Base-by-base conservation (phyloP, 1,140 invertebrate genomes). In the Atta colombica region DNA sequence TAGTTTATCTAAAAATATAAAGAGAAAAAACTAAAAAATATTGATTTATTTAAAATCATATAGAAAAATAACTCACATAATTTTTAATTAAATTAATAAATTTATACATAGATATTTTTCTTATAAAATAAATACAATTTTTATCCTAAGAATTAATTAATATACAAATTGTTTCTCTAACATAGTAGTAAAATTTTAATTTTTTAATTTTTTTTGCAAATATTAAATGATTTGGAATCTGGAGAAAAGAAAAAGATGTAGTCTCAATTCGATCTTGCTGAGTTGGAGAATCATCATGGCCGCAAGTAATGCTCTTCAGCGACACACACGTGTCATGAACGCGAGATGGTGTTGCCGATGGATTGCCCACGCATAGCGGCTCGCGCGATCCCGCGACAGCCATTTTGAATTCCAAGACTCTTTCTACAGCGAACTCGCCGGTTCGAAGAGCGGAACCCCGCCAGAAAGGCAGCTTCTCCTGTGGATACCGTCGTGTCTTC, bases 321-420 rank as follows among this genome's bases (percentile, higher is more conserved):
- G 80, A 84, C 55, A 63, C n/a, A 74, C 80, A 75, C 80, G 39
- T 84, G 69, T 39, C 53, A 75, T 53, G 68, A 68, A 66, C 74
- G 16, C 85, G 66, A n/a, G 80, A 85, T 75, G 86, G 58, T 87
- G 87, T 89, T 86, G 87, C 78, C 58, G 49, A 74, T 60, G 49
- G 45, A 71, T 87, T 85, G 90, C 89, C 88, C 87, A 91, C 92
- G 89, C 86, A 85, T 88, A 87, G 80, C 77, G 81, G 82, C 75
- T 87, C 71, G 63, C 71, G 63, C 86, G 91, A 90, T 88, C 86
- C 74, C 84, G 89, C 58, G 84, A 87, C 94, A 93, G 94, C 94
- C 95, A 95, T 95, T 95, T 95, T 95, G 94, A 95, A 95, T 95
- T 95, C 95, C 94, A 94, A 77, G 80, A 71, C 81, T 88, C 87